Evolutionary conservation across 2,113 vertebrate species (phyloP), one percentile per base, ranked within the genome.

Genomic region (Corydoras sp.): DNA sequence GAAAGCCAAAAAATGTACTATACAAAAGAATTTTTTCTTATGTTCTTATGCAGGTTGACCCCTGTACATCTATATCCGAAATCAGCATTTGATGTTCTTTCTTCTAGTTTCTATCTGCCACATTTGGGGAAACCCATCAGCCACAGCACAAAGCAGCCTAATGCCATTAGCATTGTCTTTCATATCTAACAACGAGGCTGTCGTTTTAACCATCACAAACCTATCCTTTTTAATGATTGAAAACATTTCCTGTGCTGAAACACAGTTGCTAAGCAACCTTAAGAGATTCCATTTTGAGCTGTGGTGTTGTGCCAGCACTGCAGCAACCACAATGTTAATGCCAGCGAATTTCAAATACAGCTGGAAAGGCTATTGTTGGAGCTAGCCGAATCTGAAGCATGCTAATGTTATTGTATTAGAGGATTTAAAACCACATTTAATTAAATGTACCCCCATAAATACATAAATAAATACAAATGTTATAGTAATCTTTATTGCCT

Each of bases 181-280:
- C 29, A 67, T 63, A 72, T 75, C 73, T 75, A 62, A 76, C 29
- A 7, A 32, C 62, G 60, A 65, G 56, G 29, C 4, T 54, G 62
- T 58, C 65, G 12, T 76, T 73, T 65, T 62, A 65, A 79, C 49
- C 65, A 63, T 55, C 67, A 50, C 24, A 43, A 15, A 72, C 67
- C 69, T 69, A 56, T 76, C 60, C 67, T 60, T 78, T 68, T 73
- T 54, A 72, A 58, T 71, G 71, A 68, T 60, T 65, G 48, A 62
- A 74, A 69, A 77, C 56, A 76, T 65, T 61, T 72, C 61, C 58
- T 74, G 58, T 77, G 67, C 55, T 71, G 49, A 70, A 8, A 60
- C 68, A 58, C 76, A 79, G 81, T 82, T 82, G 81, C 81, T 77
- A 75, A 77, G 81, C 81, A 82, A 80, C 80, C 62, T 58, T 32